Evolutionary conservation across 2,113 vertebrate species (phyloP).

Genomic region (Emydura subglobosa): DNA sequence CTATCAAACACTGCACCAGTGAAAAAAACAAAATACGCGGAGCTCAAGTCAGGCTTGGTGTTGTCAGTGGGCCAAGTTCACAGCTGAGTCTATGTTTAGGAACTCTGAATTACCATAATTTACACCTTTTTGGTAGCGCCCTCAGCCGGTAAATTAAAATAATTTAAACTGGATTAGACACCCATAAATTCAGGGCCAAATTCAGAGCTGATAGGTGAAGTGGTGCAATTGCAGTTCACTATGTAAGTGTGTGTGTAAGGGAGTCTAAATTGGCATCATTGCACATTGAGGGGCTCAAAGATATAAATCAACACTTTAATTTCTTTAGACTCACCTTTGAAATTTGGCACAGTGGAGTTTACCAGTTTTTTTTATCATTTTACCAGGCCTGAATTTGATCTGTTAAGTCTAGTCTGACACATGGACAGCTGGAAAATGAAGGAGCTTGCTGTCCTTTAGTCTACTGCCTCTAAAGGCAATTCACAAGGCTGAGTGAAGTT

Average conservation of each 20-base stretch:
- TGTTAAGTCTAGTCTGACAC: neutral
- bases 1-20: neutral
- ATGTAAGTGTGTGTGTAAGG: neutral
- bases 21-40: neutral
- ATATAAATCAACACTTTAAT: neutral
- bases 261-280: neutral
- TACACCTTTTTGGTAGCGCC: neutral
- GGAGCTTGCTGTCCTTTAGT: neutral
- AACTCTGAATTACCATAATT: neutral
- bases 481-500: neutral
- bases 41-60: neutral
- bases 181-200: neutral
- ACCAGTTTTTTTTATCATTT: neutral
- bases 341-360: neutral
- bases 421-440: neutral
- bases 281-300: neutral
- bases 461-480: neutral
- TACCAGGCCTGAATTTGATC: neutral
- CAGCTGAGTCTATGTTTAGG: accelerated
- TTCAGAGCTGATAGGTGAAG: accelerated
- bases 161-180: neutral
- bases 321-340: neutral
- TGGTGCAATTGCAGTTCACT: accelerated
- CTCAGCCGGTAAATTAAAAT: neutral
- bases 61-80: neutral